Base-by-base conservation (phyloP, 2,888 invertebrate species). In the Eristalis pertinax region DNA sequence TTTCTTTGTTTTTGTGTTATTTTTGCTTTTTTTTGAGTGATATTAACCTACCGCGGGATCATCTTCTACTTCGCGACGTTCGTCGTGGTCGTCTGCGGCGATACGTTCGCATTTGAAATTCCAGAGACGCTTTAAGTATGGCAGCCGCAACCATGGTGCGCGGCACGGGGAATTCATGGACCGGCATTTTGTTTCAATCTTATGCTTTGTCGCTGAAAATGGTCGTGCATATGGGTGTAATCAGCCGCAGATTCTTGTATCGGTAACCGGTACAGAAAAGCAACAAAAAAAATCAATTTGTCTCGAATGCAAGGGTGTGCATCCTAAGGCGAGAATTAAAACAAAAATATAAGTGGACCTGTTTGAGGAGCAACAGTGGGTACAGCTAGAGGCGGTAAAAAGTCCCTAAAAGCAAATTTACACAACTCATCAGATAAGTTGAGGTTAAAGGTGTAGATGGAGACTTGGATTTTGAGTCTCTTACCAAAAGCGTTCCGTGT, bases 11-110 rank as follows among this genome's bases (percentile, higher is more conserved):
- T 32, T 32, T 32, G 32, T 1, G 8, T 50, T 60, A 78, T 38
- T 70, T 35, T 19, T 69, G 60, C 58, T 41, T 50, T 24, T 68
- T 86, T 69, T 78, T 78, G 79, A 87, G 83, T 84, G 75, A 87
- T 87, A 87, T 87, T 80, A 87, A 87, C 83, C 87, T 84, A 80
- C 87, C 87, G 87, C 78, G 75, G 73, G 72, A 84, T 80, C 75
- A 84, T 84, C 82, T 86, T 69, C 70, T 80, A 19, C 62, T 19
- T 70, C 38, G 69, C 43, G 63, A 68, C 68, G 43, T 60, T 70
- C 65, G 69, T 58, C 74, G 50, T 41, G 64, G 75, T 80, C 62
- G 83, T 64, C 41, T 73, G 64, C 41, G 75, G 70, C 50, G 19
- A 74, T 73, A 68, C 60, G 75, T 64, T 83, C 67, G 58, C 56